phyloP scores from a whole-genome alignment of 2,888 invertebrate species.

The Limnephilus rhombicus region DNA sequence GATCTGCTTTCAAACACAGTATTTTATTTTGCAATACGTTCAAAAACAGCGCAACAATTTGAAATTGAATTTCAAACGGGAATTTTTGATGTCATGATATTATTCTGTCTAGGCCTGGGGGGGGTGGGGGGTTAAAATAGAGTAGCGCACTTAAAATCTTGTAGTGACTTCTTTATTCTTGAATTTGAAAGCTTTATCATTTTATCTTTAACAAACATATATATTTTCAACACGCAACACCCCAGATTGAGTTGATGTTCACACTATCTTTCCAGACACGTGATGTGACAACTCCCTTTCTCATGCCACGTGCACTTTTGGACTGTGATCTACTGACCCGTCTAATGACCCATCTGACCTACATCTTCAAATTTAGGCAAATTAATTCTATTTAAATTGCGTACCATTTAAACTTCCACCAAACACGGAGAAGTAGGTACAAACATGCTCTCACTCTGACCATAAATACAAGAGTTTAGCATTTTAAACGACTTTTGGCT shows the following conservation, averaged over 20 bases:
- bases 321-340: neutral
- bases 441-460: neutral
- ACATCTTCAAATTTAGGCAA: neutral
- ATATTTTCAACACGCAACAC: neutral
- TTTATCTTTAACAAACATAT: neutral
- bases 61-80: no score
- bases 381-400: neutral
- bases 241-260: neutral
- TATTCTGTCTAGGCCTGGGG: no score
- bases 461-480: neutral
- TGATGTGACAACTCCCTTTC: neutral
- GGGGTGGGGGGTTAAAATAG: no score
- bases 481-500: neutral
- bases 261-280: neutral
- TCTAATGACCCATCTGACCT: neutral
- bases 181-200: neutral
- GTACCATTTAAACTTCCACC: neutral
- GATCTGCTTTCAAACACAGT: no score
- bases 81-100: no score
- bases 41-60: no score
- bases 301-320: neutral
- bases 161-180: neutral
- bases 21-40: no score
- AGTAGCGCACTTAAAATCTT: no score
- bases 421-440: neutral